Conservation (phyloP, 2,113 vertebrate species). For the Hippopotamus amphibius region DNA sequence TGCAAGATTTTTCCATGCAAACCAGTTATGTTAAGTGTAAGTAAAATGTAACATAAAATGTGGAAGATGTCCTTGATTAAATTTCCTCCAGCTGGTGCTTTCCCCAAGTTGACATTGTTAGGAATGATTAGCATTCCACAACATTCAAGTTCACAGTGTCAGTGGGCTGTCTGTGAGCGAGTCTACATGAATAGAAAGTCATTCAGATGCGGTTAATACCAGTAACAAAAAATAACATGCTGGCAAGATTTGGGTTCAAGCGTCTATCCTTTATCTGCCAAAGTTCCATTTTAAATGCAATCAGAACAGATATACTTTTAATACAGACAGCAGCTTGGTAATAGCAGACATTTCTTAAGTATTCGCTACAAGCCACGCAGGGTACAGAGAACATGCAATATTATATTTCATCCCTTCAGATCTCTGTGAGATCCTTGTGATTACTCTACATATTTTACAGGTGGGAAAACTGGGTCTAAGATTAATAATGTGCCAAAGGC, state of each 20-base stretch:
- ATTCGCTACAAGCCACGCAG: background rate
- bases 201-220: constrained; percentile 56
- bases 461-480: constrained; percentile 3
- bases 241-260: constrained; percentile 30
- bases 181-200: constrained; percentile 36
- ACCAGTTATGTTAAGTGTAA: constrained; percentile 29
- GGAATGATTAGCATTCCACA: constrained; percentile 37
- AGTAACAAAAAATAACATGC: constrained; percentile 59
- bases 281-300: constrained; percentile 73
- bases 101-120: background rate
- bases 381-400: constrained; percentile 19
- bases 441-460: constrained; percentile 58
- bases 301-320: constrained; percentile 60
- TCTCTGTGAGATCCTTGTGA: constrained; percentile 40
- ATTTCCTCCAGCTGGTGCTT: constrained; percentile 40
- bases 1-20: constrained; percentile 29
- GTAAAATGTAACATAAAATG: constrained; percentile 22
- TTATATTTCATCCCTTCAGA: constrained; percentile 39
- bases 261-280: constrained; percentile 34
- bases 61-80: constrained; percentile 18
- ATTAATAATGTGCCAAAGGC: background rate
- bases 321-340: constrained; percentile 5
- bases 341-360: constrained; percentile 43
- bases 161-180: background rate
- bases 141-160: background rate